Conservation (phyloP, 2,797 vertebrate species). For the Rhodeus uyekii region DNA sequence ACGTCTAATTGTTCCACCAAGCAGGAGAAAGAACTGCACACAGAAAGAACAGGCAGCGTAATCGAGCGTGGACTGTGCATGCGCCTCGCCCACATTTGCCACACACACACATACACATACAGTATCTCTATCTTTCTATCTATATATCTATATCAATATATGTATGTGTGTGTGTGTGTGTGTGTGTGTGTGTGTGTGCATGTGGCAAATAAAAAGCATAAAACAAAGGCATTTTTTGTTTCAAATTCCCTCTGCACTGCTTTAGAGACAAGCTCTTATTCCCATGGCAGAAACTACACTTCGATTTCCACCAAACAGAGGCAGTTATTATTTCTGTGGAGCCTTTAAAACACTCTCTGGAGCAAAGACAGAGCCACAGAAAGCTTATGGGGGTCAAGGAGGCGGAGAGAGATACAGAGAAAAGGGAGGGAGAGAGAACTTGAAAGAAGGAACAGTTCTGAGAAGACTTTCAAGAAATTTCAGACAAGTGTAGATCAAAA, state of each 20-base stretch:
- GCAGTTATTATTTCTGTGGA: constrained; percentile 48
- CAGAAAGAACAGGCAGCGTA: too few relatives aligned
- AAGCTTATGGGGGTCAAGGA: constrained; percentile 27
- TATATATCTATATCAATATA: too few relatives aligned
- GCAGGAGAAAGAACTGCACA: too few relatives aligned
- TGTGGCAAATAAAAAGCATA: not conserved
- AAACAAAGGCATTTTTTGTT: constrained; percentile 28
- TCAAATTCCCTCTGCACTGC: constrained; percentile 22
- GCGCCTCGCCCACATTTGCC: too few relatives aligned
- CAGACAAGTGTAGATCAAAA: not conserved
- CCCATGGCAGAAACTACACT: constrained; percentile 36
- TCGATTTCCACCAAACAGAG: constrained; percentile 39
- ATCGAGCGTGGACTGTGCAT: too few relatives aligned
- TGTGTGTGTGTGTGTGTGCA: too few relatives aligned
- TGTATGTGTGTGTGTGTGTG: too few relatives aligned
- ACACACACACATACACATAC: too few relatives aligned
- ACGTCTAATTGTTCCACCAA: too few relatives aligned
- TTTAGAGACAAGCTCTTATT: constrained; percentile 37
- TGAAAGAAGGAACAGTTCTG: constrained; percentile 14
- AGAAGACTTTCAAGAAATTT: constrained; percentile 10
- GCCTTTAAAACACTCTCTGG: constrained; percentile 46
- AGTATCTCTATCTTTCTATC: too few relatives aligned
- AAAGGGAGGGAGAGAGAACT: constrained; percentile 28
- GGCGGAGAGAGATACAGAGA: constrained; percentile 18
- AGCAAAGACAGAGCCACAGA: constrained; percentile 38